Conservation (phyloP, 2,888 invertebrate species). For the Calameuta idolon region DNA sequence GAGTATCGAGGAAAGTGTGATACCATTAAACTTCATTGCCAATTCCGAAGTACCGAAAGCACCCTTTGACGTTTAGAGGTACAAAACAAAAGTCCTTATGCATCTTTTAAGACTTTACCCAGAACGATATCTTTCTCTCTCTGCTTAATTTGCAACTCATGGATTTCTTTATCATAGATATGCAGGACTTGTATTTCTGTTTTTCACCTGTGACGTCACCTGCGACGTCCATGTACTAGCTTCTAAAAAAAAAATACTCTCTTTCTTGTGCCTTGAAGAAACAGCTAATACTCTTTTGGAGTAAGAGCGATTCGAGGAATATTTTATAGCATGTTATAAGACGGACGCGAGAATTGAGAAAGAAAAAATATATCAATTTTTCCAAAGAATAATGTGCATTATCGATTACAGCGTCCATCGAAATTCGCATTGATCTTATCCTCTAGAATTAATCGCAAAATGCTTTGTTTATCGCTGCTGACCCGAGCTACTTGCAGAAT, state of each 20-base stretch:
- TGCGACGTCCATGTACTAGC: background rate
- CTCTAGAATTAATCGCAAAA: background rate
- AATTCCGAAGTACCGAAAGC: slow-evolving; percentile 53
- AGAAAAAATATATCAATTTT: slow-evolving; percentile 26
- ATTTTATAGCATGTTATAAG: slow-evolving; percentile 37
- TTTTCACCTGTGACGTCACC: background rate
- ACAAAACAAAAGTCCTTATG: slow-evolving; percentile 22
- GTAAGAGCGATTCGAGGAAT: background rate
- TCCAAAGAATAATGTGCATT: slow-evolving; percentile 9
- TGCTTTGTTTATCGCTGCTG: background rate
- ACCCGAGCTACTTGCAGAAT: background rate
- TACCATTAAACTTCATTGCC: slow-evolving; percentile 59
- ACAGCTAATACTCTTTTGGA: background rate
- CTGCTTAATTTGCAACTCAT: background rate
- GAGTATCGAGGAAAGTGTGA: slow-evolving; percentile 58
- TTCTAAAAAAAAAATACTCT: background rate
- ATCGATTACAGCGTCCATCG: background rate
- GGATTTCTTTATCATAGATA: background rate
- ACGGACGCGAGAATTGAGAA: slow-evolving; percentile 11
- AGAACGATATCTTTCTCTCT: background rate
- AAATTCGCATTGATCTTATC: slow-evolving; percentile 7
- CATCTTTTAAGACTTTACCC: background rate
- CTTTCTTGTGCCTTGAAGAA: background rate
- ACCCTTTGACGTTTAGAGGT: slow-evolving; percentile 56
- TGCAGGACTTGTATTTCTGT: background rate